phyloP scores from a whole-genome alignment of 2,888 invertebrate genomes.

The Campopleginae sp. region DNA sequence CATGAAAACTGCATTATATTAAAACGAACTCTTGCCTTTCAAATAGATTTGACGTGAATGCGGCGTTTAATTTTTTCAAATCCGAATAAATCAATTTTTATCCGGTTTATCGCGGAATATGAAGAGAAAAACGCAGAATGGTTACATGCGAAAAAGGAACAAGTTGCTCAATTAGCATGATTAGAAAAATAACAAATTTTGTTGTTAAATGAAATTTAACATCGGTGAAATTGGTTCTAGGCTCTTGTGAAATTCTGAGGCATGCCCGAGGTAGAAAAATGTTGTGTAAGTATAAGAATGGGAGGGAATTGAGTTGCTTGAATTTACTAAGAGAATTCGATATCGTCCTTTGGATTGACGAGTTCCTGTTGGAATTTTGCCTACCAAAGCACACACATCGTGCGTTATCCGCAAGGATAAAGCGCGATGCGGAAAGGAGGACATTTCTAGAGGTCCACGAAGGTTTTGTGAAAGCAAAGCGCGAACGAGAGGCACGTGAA shows the following conservation, averaged over 20 bases:
- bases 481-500: slow-evolving; percentile 48
- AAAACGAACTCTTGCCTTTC: background rate
- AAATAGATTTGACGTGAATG: background rate
- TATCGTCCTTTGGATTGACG: slow-evolving; percentile 16
- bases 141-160: background rate
- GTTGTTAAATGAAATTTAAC: background rate
- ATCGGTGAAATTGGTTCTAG: background rate
- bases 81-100: background rate
- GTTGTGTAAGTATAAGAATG: background rate
- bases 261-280: background rate
- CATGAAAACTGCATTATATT: background rate
- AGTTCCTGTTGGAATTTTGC: slow-evolving; percentile 25
- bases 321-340: slow-evolving; percentile 24
- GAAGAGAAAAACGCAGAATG: background rate
- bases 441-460: slow-evolving; percentile 45
- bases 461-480: slow-evolving; percentile 56
- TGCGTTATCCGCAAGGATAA: slow-evolving; percentile 3
- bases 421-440: background rate
- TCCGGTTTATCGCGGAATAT: background rate
- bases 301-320: background rate
- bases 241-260: background rate
- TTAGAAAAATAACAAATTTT: background rate
- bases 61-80: background rate
- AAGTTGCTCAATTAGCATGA: background rate
- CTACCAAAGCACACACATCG: background rate